Percentiles rank a stretch among this genome's conserved stretches.
These are phyloP conservation scores for Parazoanthus atlanticus DNA, from an alignment of 92 coral and sea anemone species.

Conservation along the genomic window DNA sequence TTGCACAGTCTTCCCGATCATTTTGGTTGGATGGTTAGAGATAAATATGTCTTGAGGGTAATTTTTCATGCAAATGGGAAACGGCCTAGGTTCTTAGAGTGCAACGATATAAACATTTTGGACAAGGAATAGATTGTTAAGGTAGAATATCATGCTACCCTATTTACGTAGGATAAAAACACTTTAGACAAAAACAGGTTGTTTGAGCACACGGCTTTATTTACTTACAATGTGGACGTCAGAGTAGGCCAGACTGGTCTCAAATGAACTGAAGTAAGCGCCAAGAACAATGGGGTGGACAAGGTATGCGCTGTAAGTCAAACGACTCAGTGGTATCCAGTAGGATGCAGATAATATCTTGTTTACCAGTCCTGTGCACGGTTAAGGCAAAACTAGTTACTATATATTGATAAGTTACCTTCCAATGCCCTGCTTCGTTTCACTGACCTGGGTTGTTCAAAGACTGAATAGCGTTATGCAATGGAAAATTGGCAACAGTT, in stretches of 20 bases:
- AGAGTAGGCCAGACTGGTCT: constrained; percentile 43
- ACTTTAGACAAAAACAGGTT: not conserved
- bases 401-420: not conserved
- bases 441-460: not conserved
- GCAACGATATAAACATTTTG: too few species aligned
- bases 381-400: not conserved
- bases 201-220: too few species aligned
- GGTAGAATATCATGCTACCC: not conserved
- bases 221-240: constrained; percentile 38
- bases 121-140: too few species aligned
- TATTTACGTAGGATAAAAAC: not conserved
- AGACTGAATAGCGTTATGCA: too few species aligned
- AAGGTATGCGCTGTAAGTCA: constrained; percentile 57
- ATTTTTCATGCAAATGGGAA: too few species aligned
- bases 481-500: too few species aligned
- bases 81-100: too few species aligned
- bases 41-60: too few species aligned
- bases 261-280: constrained; percentile 41
- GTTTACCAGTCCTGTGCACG: constrained; percentile 46
- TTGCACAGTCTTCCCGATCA: too few species aligned
- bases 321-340: constrained; percentile 62
- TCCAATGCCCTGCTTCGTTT: not conserved
- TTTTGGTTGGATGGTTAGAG: too few species aligned
- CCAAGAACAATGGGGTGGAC: constrained; percentile 50
- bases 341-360: constrained; percentile 39